Percentiles rank a stretch among this genome's conserved stretches.
Conservation (phyloP, 1,140 invertebrate species). For the Bathynomus jamesi region DNA sequence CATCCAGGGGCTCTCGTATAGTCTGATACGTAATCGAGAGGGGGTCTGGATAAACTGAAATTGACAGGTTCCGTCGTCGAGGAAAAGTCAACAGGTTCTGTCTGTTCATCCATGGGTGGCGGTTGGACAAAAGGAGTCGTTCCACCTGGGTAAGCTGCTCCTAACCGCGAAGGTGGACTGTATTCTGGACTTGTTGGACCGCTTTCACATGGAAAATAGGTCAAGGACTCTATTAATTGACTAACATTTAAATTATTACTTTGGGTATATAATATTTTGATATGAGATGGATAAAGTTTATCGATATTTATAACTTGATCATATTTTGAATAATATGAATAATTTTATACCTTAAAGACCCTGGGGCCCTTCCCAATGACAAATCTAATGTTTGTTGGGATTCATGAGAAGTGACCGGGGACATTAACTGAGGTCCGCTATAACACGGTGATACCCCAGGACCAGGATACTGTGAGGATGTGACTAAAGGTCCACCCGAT, state of each 20-base stretch:
- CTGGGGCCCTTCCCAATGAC: slow-evolving; percentile 29
- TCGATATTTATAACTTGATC: too few species aligned
- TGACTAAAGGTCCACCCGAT: slow-evolving; percentile 30
- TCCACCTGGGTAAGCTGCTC: slow-evolving; percentile 33
- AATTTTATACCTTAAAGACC: slow-evolving; percentile 33
- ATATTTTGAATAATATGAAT: too few species aligned
- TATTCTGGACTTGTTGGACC: slow-evolving; percentile 37
- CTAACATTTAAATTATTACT: too few species aligned
- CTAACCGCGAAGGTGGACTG: slow-evolving; percentile 35
- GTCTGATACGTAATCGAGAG: slow-evolving; percentile 34
- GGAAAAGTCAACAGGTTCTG: slow-evolving; percentile 60
- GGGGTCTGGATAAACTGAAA: slow-evolving; percentile 34
- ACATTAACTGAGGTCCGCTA: slow-evolving; percentile 32
- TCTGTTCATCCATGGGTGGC: slow-evolving; percentile 57
- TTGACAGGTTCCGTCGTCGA: slow-evolving; percentile 49
- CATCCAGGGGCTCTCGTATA: slow-evolving; percentile 48
- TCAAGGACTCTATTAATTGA: too few species aligned
- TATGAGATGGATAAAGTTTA: too few species aligned
- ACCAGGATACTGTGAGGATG: slow-evolving; percentile 35
- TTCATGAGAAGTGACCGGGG: slow-evolving; percentile 30
- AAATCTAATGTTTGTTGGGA: slow-evolving; percentile 36
- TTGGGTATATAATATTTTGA: too few species aligned
- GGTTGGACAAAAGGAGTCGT: slow-evolving; percentile 57
- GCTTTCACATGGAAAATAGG: slow-evolving; percentile 12
- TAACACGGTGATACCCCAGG: slow-evolving; percentile 37